Conservation (phyloP, 2,113 vertebrate genomes). For the Spizaetus ornatus region DNA sequence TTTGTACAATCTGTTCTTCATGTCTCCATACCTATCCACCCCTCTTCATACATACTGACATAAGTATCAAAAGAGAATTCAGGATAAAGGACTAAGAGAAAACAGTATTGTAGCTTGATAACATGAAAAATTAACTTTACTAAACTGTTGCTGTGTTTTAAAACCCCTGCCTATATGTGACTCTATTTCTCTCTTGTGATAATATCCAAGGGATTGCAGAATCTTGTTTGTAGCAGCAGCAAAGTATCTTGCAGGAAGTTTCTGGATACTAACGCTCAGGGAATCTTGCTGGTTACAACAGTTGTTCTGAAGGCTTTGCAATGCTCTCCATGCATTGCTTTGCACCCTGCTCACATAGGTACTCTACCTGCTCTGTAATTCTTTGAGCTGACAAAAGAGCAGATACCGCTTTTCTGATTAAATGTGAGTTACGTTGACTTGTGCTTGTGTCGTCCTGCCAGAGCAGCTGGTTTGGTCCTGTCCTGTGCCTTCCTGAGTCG, state of each 20-base stretch:
- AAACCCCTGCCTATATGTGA: background rate
- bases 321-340: background rate
- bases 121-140: background rate
- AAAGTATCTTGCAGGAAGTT: background rate
- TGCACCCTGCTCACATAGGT: background rate
- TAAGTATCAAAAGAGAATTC: background rate
- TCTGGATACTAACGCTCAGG: background rate
- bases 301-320: background rate
- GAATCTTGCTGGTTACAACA: background rate
- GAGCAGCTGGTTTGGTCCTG: background rate
- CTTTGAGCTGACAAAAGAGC: background rate
- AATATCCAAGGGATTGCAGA: background rate
- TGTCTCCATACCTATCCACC: rapidly evolving
- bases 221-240: background rate
- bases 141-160: background rate
- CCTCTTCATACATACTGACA: background rate
- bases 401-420: background rate
- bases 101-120: background rate
- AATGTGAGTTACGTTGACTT: background rate
- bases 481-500: background rate
- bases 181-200: background rate
- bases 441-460: background rate
- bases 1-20: background rate
- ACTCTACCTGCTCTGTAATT: background rate
- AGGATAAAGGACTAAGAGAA: background rate